A percentile compares a stretch with the other conserved stretches of the same genome.
Conservation (phyloP, 2,797 vertebrate species). For the Nothura maculosa region DNA sequence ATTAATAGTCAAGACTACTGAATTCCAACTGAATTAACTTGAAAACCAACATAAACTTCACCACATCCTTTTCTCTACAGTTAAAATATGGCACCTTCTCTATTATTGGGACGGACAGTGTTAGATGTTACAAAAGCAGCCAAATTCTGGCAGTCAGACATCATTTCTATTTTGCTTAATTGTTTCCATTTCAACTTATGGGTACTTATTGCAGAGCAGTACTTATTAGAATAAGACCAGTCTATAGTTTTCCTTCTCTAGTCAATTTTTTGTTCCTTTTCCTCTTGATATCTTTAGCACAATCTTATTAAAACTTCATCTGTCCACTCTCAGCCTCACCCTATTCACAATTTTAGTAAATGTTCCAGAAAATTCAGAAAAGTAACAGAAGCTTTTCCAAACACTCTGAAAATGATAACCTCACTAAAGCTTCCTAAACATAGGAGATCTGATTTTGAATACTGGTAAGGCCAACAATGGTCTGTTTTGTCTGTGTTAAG, state of each 20-base stretch:
- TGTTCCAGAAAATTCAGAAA: not conserved
- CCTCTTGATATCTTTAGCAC: not conserved
- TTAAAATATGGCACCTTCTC: not conserved
- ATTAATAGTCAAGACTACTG: not conserved
- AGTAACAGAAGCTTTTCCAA: not conserved
- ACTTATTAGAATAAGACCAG: not conserved
- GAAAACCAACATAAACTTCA: constrained; percentile 21
- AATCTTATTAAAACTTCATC: not conserved
- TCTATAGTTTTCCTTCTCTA: not conserved
- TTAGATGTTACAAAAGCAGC: not conserved
- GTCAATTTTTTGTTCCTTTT: not conserved
- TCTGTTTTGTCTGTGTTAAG: not conserved
- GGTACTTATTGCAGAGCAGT: not conserved
- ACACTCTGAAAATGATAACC: not conserved
- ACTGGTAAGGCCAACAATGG: not conserved
- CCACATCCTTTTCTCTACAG: not conserved
- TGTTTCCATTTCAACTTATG: not conserved
- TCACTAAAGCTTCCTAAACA: too few species aligned
- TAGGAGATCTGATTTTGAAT: too few species aligned
- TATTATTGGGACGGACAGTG: not conserved
- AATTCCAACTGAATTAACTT: constrained; percentile 21
- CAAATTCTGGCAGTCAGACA: not conserved
- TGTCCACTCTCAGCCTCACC: not conserved
- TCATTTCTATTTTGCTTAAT: not conserved
- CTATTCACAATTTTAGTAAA: not conserved